Base-by-base conservation (phyloP, 2,888 invertebrate species). In the Cryptophagus acutangulus region DNA sequence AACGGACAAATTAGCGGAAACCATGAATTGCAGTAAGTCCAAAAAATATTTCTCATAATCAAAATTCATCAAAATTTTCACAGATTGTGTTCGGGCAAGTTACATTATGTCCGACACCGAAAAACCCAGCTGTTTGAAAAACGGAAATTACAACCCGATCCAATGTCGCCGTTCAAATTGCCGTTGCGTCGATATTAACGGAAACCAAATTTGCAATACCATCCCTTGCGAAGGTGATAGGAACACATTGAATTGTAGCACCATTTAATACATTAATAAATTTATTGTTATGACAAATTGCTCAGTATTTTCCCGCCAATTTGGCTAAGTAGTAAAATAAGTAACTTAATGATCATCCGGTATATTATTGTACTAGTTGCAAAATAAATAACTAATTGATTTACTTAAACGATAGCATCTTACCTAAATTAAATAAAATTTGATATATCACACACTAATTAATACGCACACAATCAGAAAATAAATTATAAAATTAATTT, bases 21-120 rank as follows among this genome's bases (percentile, higher is more conserved):
- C 58, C 1, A 80, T 80, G 76, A 68, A 80, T 61, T 81, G 81
- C 56, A 78, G 81, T 81, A 67, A 76, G 79, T 74, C 6, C 9
- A 13, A 31, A 34, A 34, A 9, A 17, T n/a, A 20, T 18, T 8
- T 20, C 3, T 20, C 3, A 5, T 2, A 30, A 12, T 37, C 17
- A 10, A 4, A 10, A n/a, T 9, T 14, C 8, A 37, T 26, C 31
- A 24, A 16, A 36, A 15, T 36, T 33, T 37, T 39, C 67, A 10
- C 63, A 84, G 83, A 80, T 62, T 84, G 83, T 57, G 80, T 81
- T 1, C 64, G 75, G 57, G 75, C 80, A 0, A 52, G 77, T 5
- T 66, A 81, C 63, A 55, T 59, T 1, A 59, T 65, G 33, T 52
- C 59, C 12, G 43, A 53, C 9, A 36, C 45, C 1, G 63, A 65